Evolutionary conservation across 2,113 vertebrate species (phyloP), one percentile per base, ranked within the genome.

Genomic region (Menidia beryllina): DNA sequence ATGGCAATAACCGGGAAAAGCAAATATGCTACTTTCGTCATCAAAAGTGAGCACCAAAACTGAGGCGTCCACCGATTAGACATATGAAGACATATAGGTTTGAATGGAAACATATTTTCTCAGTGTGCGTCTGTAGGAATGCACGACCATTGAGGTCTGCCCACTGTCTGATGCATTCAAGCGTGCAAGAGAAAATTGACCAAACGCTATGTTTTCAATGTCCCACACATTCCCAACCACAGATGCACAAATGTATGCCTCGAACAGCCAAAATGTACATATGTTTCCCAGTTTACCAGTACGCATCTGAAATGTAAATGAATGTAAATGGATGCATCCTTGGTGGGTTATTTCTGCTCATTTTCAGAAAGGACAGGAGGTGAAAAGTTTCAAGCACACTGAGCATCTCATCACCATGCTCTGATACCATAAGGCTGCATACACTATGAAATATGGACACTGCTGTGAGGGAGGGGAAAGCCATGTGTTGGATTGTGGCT

Each of bases 381-480:
- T n/a, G 34, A 14, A 14, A 62, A 30, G 50, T 12, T 63, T 9
- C 58, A n/a, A 55, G 38, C 74, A 60, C 53, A 23, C 45, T 48
- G 38, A 26, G 70, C 20, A 30, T 39, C 72, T 77, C 55, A 77
- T 75, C 70, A 57, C 38, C 21, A 60, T 62, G 51, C 61, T 73
- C 88, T 83, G 79, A 75, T 62, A 69, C 72, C 85, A 90, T 85
- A 88, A 77, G 88, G 83, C 76, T 21, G 17, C 50, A 66, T 79
- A 76, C 78, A 61, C 77, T 86, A 87, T 70, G 66, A 74, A 83
- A 71, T 81, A 75, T 52, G 55, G 57, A 49, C 71, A 75, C 79
- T 68, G 79, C 81, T 86, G 88, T 75, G 89, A 86, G 62, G 83
- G 86, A 85, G 77, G 70, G 54, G 84, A 54, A 71, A 69, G 72